Conservation (phyloP, 2,888 invertebrate species). For the Urechis unicinctus region DNA sequence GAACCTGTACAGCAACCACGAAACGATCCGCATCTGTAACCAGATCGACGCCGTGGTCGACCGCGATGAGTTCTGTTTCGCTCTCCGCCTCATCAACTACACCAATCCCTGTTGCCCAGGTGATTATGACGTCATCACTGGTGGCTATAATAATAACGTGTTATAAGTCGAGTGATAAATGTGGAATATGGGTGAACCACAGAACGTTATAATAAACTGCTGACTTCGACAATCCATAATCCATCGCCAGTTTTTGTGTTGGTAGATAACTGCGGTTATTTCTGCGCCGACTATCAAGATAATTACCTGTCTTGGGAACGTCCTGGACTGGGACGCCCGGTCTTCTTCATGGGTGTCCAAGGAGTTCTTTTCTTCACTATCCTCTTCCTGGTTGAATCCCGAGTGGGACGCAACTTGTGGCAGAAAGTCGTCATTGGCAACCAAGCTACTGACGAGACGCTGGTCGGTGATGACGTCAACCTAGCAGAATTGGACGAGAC, state of each 20-base stretch:
- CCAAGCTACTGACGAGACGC: neutral
- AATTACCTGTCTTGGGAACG: conserved; percentile 63
- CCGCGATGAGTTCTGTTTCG: neutral
- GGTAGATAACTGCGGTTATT: conserved; percentile 37
- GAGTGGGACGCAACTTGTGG: conserved; percentile 4
- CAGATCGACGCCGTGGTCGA: neutral
- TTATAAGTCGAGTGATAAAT: no score
- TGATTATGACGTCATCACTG: no score
- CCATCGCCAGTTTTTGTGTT: no score
- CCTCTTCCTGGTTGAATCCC: conserved; percentile 61
- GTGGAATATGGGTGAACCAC: no score
- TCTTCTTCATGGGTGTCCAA: conserved; percentile 58
- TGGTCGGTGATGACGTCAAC: neutral
- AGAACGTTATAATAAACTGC: no score
- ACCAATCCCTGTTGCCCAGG: conserved; percentile 21
- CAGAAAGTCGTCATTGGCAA: neutral
- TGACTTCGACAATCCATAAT: no score
- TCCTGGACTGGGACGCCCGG: conserved; percentile 67
- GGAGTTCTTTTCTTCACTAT: conserved; percentile 60
- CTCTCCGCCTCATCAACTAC: neutral
- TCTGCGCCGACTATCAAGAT: conserved; percentile 47
- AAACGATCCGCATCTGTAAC: conserved; percentile 35
- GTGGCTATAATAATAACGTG: no score
- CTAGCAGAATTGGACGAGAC: conserved; percentile 2
- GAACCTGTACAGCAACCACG: conserved; percentile 49